Base-by-base conservation (phyloP, 2,797 vertebrate species). In the Syngnathus acus region DNA sequence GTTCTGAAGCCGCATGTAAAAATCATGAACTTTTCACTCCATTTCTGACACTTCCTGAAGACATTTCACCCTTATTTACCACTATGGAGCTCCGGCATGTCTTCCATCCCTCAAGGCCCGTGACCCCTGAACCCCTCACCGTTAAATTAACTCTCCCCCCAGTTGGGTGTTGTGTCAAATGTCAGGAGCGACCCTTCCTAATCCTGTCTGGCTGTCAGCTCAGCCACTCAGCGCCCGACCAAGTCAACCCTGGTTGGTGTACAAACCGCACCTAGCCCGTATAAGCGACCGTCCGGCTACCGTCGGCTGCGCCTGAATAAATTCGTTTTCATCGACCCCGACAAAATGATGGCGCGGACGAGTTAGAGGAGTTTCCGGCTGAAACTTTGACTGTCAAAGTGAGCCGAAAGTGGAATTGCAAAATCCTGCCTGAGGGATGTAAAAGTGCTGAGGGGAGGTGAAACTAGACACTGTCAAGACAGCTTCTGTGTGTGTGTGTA, bases 371-470 rank as follows among this genome's bases (percentile, higher is more conserved):
- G 32, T 75, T 80, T 84, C 65, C 57, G 66, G 53, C 64, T 8
- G 76, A 88, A 88, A 74, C 86, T 86, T 80, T 84, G 64, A 82
- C 71, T 66, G 26, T 77, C 69, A 74, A 82, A 79, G 78, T 79
- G 76, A 77, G 66, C 66, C 71, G 79, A 86, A 83, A 87, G 77
- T 86, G 75, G 76, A 81, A 82, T 71, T 74, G 81, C 73, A 82
- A 80, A 82, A 87, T 85, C 75, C 73, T 72, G 85, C 87, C 78
- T 63, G 50, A 84, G 88, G 85, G 80, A 72, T 79, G 73, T 65
- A 84, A 88, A 89, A 88, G 78, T 88, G 86, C 88, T 90, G 86
- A 90, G 84, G 71, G 81, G 71, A 87, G 82, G 83, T 81, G 82
- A 89, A 87, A 82, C 75, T 65, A 81, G 81, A 87, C 77, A 69